Base-by-base conservation (phyloP, 37 sponge, comb jelly and placozoan species). In the Aphrocallistes beatrix region DNA sequence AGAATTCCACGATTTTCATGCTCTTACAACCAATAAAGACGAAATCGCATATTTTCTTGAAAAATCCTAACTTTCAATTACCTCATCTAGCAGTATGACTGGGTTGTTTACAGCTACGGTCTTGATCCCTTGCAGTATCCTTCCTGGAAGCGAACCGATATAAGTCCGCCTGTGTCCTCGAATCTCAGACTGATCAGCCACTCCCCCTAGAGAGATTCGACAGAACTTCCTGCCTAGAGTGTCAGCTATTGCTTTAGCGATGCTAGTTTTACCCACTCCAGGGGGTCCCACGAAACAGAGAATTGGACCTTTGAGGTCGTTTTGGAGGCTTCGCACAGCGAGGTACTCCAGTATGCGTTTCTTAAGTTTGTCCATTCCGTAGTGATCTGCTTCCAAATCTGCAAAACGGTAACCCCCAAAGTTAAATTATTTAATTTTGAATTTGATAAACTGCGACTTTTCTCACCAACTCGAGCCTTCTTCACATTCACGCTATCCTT, bases 221-320 rank as follows among this genome's bases (percentile, higher is more conserved):
- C 90, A 89, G 83, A 95, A 95, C 86, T 91, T 91, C 28, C 95
- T 84, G 0, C 93, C 89, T 51, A 95, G 88, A 36, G 90, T 95
- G 23, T 88, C 87, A 0, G 95, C 93, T 3, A 95, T 83, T n/a
- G 93, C 91, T n/a, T 90, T 84, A 0, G 92, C 95, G 16, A 95
- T 84, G 38, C 95, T 95, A 19, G 95, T 95, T 84, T 95, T 95
- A 0, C 95, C 95, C 37, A 95, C 95, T 0, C 95, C 95, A 39
- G 95, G 95, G 36, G 95, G 86, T 13, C 95, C 95, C 47, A 95
- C 93, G 50, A 95, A 89, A 83, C 95, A 95, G 38, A 95, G 81
- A 39, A 95, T 95, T 0, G 95, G 95, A 51, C 95, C 94, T 84
- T 91, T 92, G 75, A 92, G 85, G 13, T 83, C 85, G 25, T 92